Base-by-base conservation (phyloP, 1,140 invertebrate genomes). In the Drosophila pruinosa region DNA sequence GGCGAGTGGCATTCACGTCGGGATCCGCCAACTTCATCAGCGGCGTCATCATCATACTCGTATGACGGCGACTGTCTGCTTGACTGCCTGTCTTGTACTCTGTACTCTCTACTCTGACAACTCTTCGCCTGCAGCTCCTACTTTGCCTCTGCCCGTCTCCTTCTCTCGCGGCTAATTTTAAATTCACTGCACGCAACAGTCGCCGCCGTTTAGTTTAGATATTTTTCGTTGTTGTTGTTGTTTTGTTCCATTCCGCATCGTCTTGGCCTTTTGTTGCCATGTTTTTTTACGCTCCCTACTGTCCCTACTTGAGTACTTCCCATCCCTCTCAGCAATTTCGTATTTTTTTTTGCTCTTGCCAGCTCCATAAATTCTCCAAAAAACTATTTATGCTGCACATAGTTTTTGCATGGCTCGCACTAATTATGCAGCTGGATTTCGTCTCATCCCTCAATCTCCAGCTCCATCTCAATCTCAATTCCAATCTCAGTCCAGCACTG, bases 171-270 rank as follows among this genome's bases (percentile, higher is more conserved):
- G 72, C 72, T 86, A 70, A 88, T 86, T 86, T 86, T 82, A 75
- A 75, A 86, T 86, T 86, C 81, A 88, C 78, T 86, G 82, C 81
- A 86, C 81, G 82, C 82, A 88, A 82, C 78, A 86, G 78, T 82
- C 82, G 59, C 73, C 64, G 79, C 26, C 82, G 58, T 75, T 86
- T 86, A 75, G 78, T 78, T 86, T 39, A 58, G 53, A 70, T 80
- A 75, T 63, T 54, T 41, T 58, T 57, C 28, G 8, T 3, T 34
- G 4, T 47, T 39, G 3, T 14, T 53, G 52, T 54, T 58, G 31
- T 41, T 72, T 70, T 56, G 47, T 47, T 24, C 14, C 24, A 39
- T 41, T 61, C 26, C 36, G 36, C 19, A 21, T 12, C 39, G 26
- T 12, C 17, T 53, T 38, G 14, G 7, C 6, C 12, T 48, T 56